Percentiles rank a stretch among this genome's conserved stretches.
Evolutionary conservation across 2,797 vertebrate genomes (phyloP).

Genomic region (Karalla daura): DNA sequence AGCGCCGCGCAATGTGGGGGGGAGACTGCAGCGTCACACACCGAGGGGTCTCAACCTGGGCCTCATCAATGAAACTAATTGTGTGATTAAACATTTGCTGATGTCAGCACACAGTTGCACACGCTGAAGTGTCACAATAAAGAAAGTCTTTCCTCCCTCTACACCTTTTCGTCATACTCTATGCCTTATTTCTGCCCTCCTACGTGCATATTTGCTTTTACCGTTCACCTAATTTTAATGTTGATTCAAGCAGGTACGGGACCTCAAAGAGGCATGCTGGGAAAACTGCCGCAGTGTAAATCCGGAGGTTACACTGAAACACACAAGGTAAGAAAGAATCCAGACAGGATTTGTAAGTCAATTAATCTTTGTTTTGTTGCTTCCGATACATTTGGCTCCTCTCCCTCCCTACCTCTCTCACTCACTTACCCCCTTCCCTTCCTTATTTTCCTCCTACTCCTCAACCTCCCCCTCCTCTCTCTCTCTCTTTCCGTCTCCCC

Average conservation of each 20-base stretch:
- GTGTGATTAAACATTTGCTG: conserved; percentile 32
- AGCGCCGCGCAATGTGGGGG: conserved; percentile 44
- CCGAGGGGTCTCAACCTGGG: conserved; percentile 3
- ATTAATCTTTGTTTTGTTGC: conserved; percentile 60
- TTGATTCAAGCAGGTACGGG: conserved; percentile 33
- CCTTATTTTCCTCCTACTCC: neutral
- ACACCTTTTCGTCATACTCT: neutral
- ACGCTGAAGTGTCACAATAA: conserved; percentile 12
- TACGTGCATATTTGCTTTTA: conserved; percentile 34
- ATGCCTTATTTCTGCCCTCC: neutral
- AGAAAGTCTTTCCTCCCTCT: neutral
- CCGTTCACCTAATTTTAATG: conserved; percentile 39
- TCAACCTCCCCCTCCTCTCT: neutral
- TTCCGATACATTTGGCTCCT: conserved; percentile 47
- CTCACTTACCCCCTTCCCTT: conserved; percentile 1
- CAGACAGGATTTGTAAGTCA: conserved; percentile 74
- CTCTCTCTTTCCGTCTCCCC: neutral
- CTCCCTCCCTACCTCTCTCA: conserved; percentile 19
- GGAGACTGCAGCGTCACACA: neutral
- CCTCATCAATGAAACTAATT: conserved; percentile 36
- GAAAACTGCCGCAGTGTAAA: conserved; percentile 23
- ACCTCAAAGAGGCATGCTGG: conserved; percentile 14
- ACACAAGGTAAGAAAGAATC: conserved; percentile 35
- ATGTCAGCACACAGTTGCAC: conserved; percentile 7
- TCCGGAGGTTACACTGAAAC: conserved; percentile 30